Percentiles rank a stretch among this genome's conserved stretches.
Evolutionary conservation across 2,797 vertebrate genomes (phyloP).

Genomic region (Brotula barbata): DNA sequence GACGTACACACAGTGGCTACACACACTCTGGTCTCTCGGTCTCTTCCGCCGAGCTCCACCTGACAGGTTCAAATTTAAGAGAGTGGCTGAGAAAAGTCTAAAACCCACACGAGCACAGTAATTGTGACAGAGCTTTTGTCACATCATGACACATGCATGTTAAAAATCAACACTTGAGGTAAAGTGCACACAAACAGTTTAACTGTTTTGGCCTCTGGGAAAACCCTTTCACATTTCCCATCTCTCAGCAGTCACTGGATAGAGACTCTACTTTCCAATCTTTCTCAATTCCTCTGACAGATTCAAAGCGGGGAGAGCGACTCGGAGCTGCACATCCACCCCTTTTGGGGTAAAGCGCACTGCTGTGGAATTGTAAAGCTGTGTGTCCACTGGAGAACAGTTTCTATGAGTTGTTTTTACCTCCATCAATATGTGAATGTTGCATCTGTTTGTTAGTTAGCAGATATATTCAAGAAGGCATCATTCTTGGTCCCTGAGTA

Average conservation of each 20-base stretch:
- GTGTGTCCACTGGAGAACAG: conserved; percentile 5
- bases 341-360: conserved; percentile 20
- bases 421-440: no score
- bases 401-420: not conserved
- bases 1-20: not conserved
- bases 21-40: not conserved
- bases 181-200: conserved; percentile 2
- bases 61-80: not conserved
- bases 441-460: no score
- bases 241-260: conserved; percentile 15
- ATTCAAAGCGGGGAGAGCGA: conserved; percentile 20
- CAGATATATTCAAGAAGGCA: no score
- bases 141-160: not conserved
- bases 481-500: no score
- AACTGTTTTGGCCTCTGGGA: conserved; percentile 45
- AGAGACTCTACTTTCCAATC: conserved; percentile 18
- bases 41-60: not conserved
- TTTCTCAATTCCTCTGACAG: conserved; percentile 37
- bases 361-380: conserved; percentile 2
- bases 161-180: not conserved
- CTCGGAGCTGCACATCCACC: conserved; percentile 31
- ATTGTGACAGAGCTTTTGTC: no score
- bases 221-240: conserved; percentile 26
- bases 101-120: not conserved
- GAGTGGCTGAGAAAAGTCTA: not conserved